Base-by-base conservation (phyloP, 1,140 invertebrate species). In the Zaprionus ghesquierei region DNA sequence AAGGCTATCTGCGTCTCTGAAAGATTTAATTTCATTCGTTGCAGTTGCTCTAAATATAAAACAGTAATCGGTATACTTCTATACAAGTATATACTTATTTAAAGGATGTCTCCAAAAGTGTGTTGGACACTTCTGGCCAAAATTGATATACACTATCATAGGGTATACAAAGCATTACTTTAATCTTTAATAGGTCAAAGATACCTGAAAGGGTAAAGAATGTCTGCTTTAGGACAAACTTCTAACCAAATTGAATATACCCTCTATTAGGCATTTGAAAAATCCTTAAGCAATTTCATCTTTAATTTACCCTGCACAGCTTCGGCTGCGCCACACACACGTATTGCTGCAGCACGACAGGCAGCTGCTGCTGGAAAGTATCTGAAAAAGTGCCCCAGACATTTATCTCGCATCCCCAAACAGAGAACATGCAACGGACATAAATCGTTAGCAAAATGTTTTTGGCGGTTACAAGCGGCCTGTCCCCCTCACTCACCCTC, bases 361-460 rank as follows among this genome's bases (percentile, higher is more conserved):
- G 56, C 56, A 61, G 18, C 33, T 20, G 18, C 33, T 20, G 41
- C 54, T 71, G 69, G 62, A 71, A 59, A 15, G 35, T 41, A 41
- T 41, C 74, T 68, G 77, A 86, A 86, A 84, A 84, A 84, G 69
- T 81, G 69, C 81, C 81, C n/a, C 35, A 70, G 74, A 61, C 80
- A 80, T 86, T 81, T 84, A 79, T 84, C 81, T 84, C 33, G n/a
- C 54, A 58, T 73, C 46, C 51, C 33, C 20, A 50, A 38, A 46
- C 65, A 71, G 64, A 58, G 58, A 86, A 72, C 82, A 78, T 86
- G 81, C 74, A 85, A 81, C 81, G 78, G 81, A 85, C 81, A 85
- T 85, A 85, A 85, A 85, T 85, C 81, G 81, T 85, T 86, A 85
- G 81, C 81, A 86, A 85, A 85, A 85, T 85, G 81, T 81, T 85